Conservation (phyloP, 2,113 vertebrate species). For the Cavia porcellus region DNA sequence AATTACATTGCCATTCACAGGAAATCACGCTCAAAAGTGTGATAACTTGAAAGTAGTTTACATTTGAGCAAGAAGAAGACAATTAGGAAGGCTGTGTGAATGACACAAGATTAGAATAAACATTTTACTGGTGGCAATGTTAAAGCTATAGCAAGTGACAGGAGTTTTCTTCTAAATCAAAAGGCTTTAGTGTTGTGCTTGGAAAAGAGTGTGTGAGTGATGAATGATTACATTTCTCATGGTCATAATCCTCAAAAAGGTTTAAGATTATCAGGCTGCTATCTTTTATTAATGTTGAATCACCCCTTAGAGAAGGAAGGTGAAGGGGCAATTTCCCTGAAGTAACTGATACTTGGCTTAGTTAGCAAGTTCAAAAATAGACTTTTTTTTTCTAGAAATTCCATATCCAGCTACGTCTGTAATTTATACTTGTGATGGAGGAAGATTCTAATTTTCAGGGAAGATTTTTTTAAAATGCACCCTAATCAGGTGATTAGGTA, state of each 20-base stretch:
- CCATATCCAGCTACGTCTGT: neutral
- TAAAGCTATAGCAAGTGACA: neutral
- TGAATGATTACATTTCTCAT: neutral
- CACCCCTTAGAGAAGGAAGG: neutral
- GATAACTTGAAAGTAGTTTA: neutral
- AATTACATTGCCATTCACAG: neutral
- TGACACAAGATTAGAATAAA: neutral
- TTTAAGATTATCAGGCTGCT: neutral
- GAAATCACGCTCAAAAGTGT: neutral
- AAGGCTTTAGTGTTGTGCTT: neutral
- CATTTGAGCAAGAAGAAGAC: neutral
- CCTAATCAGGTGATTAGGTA: neutral
- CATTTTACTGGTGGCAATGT: neutral
- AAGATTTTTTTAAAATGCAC: neutral
- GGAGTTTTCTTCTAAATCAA: neutral
- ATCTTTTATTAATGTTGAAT: constrained; percentile 33
- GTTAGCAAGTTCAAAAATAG: neutral
- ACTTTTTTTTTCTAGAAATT: constrained; percentile 19
- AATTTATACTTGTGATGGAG: neutral
- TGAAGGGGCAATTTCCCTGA: neutral
- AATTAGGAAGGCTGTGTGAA: neutral
- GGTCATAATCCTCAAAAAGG: neutral
- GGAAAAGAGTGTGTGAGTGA: neutral
- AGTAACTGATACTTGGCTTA: neutral
- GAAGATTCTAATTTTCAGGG: neutral